Evolutionary conservation across 2,888 invertebrate species (phyloP).

Genomic region (Lacanobia wlatinum): DNA sequence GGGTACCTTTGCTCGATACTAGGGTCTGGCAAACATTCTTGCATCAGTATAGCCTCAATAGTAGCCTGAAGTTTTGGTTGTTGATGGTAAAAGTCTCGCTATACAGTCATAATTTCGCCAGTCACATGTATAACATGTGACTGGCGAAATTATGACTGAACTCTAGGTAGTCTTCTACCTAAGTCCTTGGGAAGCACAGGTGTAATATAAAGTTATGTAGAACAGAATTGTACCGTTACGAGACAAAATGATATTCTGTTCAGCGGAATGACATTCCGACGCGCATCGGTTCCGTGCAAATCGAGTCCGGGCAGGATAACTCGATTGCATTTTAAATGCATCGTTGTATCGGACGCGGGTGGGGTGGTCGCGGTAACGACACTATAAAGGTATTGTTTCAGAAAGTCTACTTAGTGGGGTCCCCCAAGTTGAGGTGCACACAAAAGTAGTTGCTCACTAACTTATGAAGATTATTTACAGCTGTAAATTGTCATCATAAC

Average conservation of each 20-base stretch:
- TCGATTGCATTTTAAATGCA: constrained; percentile 72
- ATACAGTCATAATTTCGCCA: too few relatives aligned
- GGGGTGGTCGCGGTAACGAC: constrained; percentile 9
- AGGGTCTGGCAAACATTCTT: neutral
- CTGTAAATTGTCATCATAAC: too few relatives aligned
- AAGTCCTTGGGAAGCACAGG: neutral
- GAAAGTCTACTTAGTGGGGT: constrained; percentile 11
- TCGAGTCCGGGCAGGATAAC: constrained; percentile 64
- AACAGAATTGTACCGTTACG: constrained; percentile 33
- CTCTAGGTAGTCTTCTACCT: neutral
- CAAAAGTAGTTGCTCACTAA: too few relatives aligned
- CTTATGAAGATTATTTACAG: too few relatives aligned
- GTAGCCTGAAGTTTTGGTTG: neutral
- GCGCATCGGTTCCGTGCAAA: constrained; percentile 55
- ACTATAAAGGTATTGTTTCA: neutral
- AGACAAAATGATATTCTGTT: constrained; percentile 53
- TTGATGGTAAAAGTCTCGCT: too few relatives aligned
- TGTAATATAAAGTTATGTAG: neutral
- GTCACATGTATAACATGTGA: too few relatives aligned
- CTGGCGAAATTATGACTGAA: neutral
- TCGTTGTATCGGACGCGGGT: constrained; percentile 45
- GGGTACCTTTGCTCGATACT: neutral
- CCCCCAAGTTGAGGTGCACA: too few relatives aligned
- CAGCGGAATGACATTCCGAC: constrained; percentile 36
- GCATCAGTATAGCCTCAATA: neutral